Evolutionary conservation across 2,113 vertebrate genomes (phyloP).

Genomic region (Rhinopomastus cyanomelas): DNA sequence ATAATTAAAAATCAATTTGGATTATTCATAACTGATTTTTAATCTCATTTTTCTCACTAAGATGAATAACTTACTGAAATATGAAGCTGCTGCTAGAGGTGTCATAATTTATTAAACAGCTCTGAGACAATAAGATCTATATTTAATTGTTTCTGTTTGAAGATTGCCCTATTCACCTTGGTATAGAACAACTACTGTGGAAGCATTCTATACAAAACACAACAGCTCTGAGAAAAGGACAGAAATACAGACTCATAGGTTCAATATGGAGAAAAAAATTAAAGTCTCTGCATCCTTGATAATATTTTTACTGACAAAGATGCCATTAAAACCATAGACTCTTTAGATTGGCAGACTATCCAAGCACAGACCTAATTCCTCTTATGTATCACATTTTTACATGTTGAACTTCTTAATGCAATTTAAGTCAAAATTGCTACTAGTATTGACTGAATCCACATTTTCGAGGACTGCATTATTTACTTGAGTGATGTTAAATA

Average conservation of each 20-base stretch:
- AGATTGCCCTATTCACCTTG: conserved; percentile 22
- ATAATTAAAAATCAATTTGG: neutral
- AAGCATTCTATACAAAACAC: neutral
- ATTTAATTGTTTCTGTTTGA: conserved; percentile 28
- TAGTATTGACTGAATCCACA: neutral
- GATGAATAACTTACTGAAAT: neutral
- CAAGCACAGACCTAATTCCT: neutral
- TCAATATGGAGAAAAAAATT: neutral
- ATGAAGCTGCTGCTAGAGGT: neutral
- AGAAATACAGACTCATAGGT: neutral
- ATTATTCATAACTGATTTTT: conserved; percentile 26
- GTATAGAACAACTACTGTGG: neutral
- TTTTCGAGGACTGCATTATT: neutral
- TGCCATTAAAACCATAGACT: neutral
- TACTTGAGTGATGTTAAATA: neutral
- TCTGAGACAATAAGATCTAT: conserved; percentile 5
- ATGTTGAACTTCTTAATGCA: fast-evolving
- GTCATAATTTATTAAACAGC: conserved; percentile 21
- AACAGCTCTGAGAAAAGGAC: neutral
- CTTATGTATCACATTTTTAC: neutral
- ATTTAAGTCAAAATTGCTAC: neutral
- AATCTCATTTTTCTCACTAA: neutral
- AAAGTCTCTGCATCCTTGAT: neutral
- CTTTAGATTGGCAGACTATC: neutral
- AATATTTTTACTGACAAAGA: neutral